Evolutionary conservation across 2,888 invertebrate species (phyloP).

Genomic region (Mimumesa dahlbomi): DNA sequence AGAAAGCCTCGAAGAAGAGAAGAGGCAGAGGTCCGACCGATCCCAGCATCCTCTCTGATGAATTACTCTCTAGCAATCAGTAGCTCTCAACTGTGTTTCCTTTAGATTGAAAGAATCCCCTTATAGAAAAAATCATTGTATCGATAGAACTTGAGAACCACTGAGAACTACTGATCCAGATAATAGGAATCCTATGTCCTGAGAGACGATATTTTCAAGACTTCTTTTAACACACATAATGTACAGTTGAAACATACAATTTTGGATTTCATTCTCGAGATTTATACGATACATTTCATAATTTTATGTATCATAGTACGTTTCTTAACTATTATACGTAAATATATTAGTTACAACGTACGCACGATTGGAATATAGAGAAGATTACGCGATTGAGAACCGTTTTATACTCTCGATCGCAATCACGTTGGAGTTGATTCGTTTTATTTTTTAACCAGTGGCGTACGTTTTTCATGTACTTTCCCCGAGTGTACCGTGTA

Average conservation of each 20-base stretch:
- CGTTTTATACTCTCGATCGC: conserved; percentile 47
- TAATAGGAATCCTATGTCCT: conserved; percentile 35
- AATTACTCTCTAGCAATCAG: conserved; percentile 68
- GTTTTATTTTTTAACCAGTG: conserved; percentile 68
- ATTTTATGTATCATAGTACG: background rate
- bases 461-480: conserved; percentile 60
- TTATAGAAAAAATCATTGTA: background rate
- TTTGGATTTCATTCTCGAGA: background rate
- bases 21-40: conserved; percentile 70
- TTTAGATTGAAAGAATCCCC: conserved; percentile 1
- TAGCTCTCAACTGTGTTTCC: conserved; percentile 69
- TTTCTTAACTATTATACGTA: too few species aligned
- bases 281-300: background rate
- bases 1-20: conserved; percentile 56
- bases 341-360: too few species aligned
- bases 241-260: background rate
- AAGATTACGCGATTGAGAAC: background rate
- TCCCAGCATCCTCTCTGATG: conserved; percentile 76
- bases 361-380: background rate
- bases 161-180: conserved; percentile 43
- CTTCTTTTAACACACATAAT: conserved; percentile 11
- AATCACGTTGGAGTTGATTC: conserved; percentile 62
- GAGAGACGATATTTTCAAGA: conserved; percentile 2
- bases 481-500: conserved; percentile 10
- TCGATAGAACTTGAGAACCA: conserved; percentile 32